A percentile compares a stretch with the other conserved stretches of the same genome.
Evolutionary conservation across 2,113 vertebrate genomes (phyloP).

Genomic region (Podiceps cristatus): DNA sequence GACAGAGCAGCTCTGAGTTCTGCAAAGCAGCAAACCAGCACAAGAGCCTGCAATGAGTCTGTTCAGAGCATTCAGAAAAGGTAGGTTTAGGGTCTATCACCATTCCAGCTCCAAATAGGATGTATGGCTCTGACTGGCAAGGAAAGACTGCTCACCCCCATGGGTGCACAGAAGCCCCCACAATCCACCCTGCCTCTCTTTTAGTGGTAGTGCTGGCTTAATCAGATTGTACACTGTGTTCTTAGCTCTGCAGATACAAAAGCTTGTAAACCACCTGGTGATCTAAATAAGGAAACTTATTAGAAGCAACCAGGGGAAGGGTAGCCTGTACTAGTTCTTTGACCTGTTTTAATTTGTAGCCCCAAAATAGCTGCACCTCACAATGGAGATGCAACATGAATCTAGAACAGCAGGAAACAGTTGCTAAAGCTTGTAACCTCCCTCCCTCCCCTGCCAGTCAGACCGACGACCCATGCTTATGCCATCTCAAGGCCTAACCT

Average conservation of each 20-base stretch:
- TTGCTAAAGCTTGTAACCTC: not conserved
- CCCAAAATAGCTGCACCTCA: not conserved
- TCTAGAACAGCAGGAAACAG: not conserved
- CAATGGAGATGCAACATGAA: not conserved
- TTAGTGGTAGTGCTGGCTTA: not conserved
- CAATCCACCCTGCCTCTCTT: not conserved
- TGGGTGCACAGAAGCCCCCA: fast-evolving
- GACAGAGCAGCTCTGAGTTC: not conserved
- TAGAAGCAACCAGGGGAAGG: not conserved
- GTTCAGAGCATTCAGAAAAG: not conserved
- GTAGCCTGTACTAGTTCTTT: not conserved
- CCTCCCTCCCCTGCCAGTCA: not conserved
- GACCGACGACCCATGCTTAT: not conserved
- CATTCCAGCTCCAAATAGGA: not conserved
- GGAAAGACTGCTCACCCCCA: not conserved
- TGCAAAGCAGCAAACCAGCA: not conserved
- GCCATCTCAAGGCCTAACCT: not conserved
- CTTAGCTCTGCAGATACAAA: not conserved
- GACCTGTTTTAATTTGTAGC: not conserved
- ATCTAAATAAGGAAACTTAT: not conserved
- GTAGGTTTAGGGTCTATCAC: not conserved
- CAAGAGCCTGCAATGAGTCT: not conserved
- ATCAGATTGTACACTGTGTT: not conserved
- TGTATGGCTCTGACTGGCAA: not conserved
- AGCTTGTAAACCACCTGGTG: not conserved